A percentile compares a stretch with the other conserved stretches of the same genome.
Evolutionary conservation across 2,797 vertebrate genomes (phyloP).

Genomic region (Percopsis omiscomaycus): DNA sequence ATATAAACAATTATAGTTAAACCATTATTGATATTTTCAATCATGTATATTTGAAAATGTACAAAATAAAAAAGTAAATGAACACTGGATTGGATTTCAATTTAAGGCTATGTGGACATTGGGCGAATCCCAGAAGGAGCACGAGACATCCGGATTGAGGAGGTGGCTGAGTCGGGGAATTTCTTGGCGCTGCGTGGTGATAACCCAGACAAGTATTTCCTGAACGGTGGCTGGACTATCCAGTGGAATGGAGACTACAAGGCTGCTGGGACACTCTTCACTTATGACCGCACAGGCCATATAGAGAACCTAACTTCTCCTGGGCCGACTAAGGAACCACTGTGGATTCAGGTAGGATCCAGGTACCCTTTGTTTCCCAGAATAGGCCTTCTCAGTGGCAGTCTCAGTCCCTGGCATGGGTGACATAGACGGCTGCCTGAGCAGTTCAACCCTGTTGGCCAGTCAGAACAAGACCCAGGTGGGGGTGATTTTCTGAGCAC

Average conservation of each 20-base stretch:
- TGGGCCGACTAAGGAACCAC: constrained; percentile 88
- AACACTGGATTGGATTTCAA: too few species aligned
- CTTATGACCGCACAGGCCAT: constrained; percentile 86
- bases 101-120: constrained; percentile 91
- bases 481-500: too few species aligned
- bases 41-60: too few species aligned
- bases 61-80: too few species aligned
- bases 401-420: too few species aligned
- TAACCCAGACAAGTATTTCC: constrained; percentile 88
- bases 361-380: neutral
- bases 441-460: too few species aligned
- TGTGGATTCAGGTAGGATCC: constrained; percentile 93
- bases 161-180: constrained; percentile 89
- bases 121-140: constrained; percentile 92
- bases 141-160: constrained; percentile 88
- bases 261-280: constrained; percentile 92
- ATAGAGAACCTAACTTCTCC: constrained; percentile 93
- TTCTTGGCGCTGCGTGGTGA: constrained; percentile 90
- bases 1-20: too few species aligned
- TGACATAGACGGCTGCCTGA: too few species aligned
- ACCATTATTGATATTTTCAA: too few species aligned
- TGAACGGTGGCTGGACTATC: constrained; percentile 95
- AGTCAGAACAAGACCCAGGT: too few species aligned
- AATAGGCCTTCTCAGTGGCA: too few species aligned
- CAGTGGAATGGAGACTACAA: constrained; percentile 95